phyloP scores from a whole-genome alignment of 2,888 invertebrate species.

The Atethmia centrago region DNA sequence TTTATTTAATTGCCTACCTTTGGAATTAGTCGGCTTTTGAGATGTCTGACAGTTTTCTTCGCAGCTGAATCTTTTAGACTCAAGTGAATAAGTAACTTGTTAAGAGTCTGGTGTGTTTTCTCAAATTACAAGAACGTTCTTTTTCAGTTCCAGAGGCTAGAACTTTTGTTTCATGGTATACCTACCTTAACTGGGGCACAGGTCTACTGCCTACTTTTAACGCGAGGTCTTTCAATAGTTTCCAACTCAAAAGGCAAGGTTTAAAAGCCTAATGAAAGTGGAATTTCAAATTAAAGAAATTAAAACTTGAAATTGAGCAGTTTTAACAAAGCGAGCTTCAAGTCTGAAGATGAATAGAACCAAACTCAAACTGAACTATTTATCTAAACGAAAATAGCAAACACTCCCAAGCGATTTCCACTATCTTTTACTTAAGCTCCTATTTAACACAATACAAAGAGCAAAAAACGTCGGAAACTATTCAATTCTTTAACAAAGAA shows the following conservation, averaged over 20 bases:
- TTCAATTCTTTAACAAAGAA: slow-evolving; percentile 66
- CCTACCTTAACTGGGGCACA: background rate
- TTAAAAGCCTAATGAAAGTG: background rate
- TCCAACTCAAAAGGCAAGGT: background rate
- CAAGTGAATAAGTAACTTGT: background rate
- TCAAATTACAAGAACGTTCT: background rate
- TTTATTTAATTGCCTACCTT: background rate
- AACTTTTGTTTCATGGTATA: background rate
- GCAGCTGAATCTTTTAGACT: background rate
- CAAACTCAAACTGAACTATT: slow-evolving; percentile 33
- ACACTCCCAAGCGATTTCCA: slow-evolving; percentile 19
- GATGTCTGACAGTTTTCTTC: background rate
- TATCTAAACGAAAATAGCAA: slow-evolving; percentile 42
- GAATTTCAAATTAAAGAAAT: slow-evolving; percentile 23
- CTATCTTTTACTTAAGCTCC: slow-evolving; percentile 43
- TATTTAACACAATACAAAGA: slow-evolving; percentile 60
- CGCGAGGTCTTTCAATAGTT: background rate
- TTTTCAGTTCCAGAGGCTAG: background rate
- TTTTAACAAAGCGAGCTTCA: slow-evolving; percentile 28
- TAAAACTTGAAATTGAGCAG: background rate
- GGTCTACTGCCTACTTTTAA: background rate
- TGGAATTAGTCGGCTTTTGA: background rate
- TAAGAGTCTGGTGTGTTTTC: background rate
- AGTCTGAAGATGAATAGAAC: slow-evolving; percentile 18
- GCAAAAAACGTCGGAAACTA: slow-evolving; percentile 51